Conservation (phyloP, 2,797 vertebrate genomes). For the Pelochelys cantorii region DNA sequence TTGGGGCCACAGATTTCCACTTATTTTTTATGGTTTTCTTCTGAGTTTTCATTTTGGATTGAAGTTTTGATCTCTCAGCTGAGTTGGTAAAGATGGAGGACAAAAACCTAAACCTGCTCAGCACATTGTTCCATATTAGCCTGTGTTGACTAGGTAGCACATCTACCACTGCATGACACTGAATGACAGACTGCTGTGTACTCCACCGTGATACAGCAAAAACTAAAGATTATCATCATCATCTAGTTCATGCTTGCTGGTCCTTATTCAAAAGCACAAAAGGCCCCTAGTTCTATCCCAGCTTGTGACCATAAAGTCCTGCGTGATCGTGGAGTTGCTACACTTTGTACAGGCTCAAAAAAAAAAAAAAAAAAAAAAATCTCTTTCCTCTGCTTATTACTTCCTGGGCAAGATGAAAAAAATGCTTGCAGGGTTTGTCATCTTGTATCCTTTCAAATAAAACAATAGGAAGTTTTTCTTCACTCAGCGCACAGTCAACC, state of each 20-base stretch:
- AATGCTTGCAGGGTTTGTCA: background rate
- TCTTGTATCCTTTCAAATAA: background rate
- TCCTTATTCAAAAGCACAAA: background rate
- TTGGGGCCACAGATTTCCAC: background rate
- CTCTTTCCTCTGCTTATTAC: background rate
- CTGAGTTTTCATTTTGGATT: background rate
- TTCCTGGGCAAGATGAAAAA: background rate
- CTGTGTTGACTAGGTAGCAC: background rate
- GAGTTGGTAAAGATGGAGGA: background rate
- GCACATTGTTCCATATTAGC: background rate
- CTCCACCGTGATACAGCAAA: background rate
- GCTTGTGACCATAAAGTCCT: background rate
- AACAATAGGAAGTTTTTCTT: background rate
- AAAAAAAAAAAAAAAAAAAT: background rate
- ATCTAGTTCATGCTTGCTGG: background rate
- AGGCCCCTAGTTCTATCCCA: background rate
- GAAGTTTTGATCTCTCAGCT: slow-evolving; percentile 8
- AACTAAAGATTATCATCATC: background rate
- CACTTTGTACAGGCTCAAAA: background rate
- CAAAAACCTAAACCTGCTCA: slow-evolving; percentile 3
- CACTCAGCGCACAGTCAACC: too few relatives aligned
- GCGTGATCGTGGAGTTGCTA: background rate
- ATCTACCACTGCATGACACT: background rate
- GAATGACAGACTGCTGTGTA: background rate
- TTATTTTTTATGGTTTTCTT: slow-evolving; percentile 8